Base-by-base conservation (phyloP, 2,888 invertebrate species). In the Chorisops tibialis region DNA sequence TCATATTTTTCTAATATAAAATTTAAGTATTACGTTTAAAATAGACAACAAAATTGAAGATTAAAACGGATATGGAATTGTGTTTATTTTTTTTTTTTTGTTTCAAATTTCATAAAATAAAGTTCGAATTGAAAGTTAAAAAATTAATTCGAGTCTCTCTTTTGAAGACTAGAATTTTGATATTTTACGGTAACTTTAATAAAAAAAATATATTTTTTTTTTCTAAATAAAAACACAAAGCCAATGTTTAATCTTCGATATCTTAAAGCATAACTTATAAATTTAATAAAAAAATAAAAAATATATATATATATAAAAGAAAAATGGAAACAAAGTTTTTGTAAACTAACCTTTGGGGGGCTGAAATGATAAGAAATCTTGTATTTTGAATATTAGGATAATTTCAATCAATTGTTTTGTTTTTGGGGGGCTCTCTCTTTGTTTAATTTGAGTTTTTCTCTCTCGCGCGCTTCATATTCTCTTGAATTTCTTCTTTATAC, bases 291-390 rank as follows among this genome's bases (percentile, higher is more conserved):
- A 22, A 30, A 16, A 16, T 35, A 54, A 58, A 49, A 37, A 41
- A 58, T 38, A 48, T 39, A 38, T 49, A 19, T 49, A 22, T 16
- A 43, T 19, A 16, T 48, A 30, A 41, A 24, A 51, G 16, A n/a
- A n/a, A n/a, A n/a, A n/a, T n/a, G n/a, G n/a, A n/a, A n/a, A n/a
- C n/a, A n/a, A n/a, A n/a, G n/a, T n/a, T 48, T 16, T 38, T 37
- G 22, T 14, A 66, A 74, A 75, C 75, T 75, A 75, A 75, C 75
- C 75, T 75, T 75, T 71, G 51, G 71, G n/a, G 47, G 72, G 73
- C 72, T 75, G 75, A 73, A 71, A 71, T 59, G 37, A 48, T 35
- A 41, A 50, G 49, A 52, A 49, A 50, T 30, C 24, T 14, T 50
- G 30, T 50, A 16, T 30, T 24, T 48, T 39, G 35, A 37, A 47